phyloP scores from a whole-genome alignment of 2,888 invertebrate species.

The Chaetogeoica ovagalla region DNA sequence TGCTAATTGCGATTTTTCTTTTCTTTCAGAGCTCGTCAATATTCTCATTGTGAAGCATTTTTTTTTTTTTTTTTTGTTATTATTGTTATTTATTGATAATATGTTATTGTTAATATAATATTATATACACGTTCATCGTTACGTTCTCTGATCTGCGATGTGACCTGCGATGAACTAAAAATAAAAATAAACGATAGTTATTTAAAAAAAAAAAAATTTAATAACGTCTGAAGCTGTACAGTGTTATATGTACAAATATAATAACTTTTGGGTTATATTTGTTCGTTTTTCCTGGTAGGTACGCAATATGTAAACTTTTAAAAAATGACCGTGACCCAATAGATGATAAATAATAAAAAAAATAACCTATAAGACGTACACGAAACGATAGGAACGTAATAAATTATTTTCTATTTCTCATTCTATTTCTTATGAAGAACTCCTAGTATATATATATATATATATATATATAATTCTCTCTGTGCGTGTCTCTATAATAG shows the following conservation, averaged over 20 bases:
- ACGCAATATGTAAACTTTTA: background rate
- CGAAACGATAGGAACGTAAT: background rate
- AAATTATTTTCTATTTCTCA: background rate
- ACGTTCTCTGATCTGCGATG: background rate
- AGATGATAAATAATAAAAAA: constrained; percentile 5
- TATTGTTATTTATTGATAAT: too few species aligned
- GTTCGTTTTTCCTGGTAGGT: background rate
- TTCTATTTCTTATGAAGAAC: background rate
- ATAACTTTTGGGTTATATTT: background rate
- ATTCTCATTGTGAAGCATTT: too few species aligned
- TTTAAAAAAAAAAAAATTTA: background rate
- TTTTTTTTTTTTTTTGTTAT: too few species aligned
- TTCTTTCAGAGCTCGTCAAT: too few species aligned
- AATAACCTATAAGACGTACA: background rate
- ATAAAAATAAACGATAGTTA: background rate
- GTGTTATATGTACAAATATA: background rate
- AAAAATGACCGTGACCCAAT: constrained; percentile 6
- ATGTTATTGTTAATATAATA: too few species aligned
- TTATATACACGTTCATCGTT: background rate
- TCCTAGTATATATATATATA: too few species aligned
- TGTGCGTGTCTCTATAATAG: too few species aligned
- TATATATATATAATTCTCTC: background rate
- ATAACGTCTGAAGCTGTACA: background rate
- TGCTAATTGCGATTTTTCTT: too few species aligned
- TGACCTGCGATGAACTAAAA: background rate